These are phyloP conservation scores for Pterophyllum scalare DNA, from an alignment of 2,113 vertebrate genomes.

Conservation along the genomic window DNA sequence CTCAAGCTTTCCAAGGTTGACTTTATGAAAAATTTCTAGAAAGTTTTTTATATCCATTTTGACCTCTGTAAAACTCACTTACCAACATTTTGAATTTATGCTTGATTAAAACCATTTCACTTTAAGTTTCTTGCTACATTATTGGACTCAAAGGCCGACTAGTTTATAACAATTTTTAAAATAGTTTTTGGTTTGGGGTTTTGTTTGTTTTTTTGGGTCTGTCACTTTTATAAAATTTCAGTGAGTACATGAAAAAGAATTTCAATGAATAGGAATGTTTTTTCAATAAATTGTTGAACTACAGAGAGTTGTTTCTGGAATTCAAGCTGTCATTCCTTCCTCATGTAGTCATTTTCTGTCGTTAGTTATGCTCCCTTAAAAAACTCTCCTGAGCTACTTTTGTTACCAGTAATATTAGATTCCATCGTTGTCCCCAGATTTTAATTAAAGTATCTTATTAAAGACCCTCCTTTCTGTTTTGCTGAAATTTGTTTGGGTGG, in stretches of 20 bases:
- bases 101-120: not conserved
- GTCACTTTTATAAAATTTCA: conserved; percentile 18
- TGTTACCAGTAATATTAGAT: conserved; percentile 59
- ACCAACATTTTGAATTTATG: conserved; percentile 4
- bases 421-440: conserved; percentile 37
- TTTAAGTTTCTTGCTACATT: conserved; percentile 3
- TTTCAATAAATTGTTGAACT: not conserved
- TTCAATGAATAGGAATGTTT: not conserved
- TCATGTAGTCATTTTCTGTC: not conserved
- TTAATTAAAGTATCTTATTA: conserved; percentile 42
- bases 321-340: conserved; percentile 11
- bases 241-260: not conserved
- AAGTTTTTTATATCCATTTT: conserved; percentile 24
- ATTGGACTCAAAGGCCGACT: conserved; percentile 5
- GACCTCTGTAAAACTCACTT: not conserved
- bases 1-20: not conserved
- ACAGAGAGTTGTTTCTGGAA: not conserved
- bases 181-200: not conserved
- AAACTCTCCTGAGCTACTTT: not conserved
- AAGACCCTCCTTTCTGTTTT: conserved; percentile 11
- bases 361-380: conserved; percentile 31
- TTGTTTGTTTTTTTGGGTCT: not conserved
- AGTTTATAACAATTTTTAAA: not conserved
- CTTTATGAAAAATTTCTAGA: conserved; percentile 35
- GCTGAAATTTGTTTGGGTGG: not conserved